A percentile compares a stretch with the other conserved stretches of the same genome.
Conservation (phyloP, 2,888 invertebrate species). For the Pachliopta kotzebuea region DNA sequence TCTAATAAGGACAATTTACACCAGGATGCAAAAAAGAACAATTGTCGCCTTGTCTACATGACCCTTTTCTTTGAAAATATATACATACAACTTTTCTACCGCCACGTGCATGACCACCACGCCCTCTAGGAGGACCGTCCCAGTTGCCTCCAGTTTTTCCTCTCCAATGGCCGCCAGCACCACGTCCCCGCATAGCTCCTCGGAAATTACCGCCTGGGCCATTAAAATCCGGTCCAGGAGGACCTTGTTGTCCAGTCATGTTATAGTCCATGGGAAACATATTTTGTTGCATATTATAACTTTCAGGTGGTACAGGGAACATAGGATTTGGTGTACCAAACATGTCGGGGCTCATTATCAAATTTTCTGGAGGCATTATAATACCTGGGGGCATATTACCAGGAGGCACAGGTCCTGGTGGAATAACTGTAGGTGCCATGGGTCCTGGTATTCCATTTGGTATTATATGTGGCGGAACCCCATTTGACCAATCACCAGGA, state of each 20-base stretch:
- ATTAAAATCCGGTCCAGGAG: slow-evolving; percentile 58
- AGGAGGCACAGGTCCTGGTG: slow-evolving; percentile 57
- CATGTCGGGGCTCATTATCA: slow-evolving; percentile 75
- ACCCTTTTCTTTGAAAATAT: slow-evolving; percentile 89
- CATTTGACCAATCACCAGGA: slow-evolving; percentile 65
- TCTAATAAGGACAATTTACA: slow-evolving; percentile 78
- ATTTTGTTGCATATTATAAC: slow-evolving; percentile 69
- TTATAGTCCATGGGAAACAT: slow-evolving; percentile 77
- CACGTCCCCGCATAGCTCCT: slow-evolving; percentile 80
- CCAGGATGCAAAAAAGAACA: slow-evolving; percentile 92
- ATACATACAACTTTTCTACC: slow-evolving; percentile 84
- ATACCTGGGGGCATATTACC: slow-evolving; percentile 59
- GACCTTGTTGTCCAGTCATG: slow-evolving; percentile 62
- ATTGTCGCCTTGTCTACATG: slow-evolving; percentile 89
- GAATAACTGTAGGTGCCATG: slow-evolving; percentile 52
- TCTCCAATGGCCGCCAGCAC: slow-evolving; percentile 72
- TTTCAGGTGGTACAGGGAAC: slow-evolving; percentile 62
- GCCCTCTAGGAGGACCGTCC: slow-evolving; percentile 69
- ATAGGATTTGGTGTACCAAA: slow-evolving; percentile 58
- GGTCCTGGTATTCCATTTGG: slow-evolving; percentile 59
- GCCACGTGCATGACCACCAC: slow-evolving; percentile 74
- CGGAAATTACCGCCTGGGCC: slow-evolving; percentile 72
- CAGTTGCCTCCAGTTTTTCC: slow-evolving; percentile 73
- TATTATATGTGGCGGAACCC: slow-evolving; percentile 61
- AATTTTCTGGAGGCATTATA: slow-evolving; percentile 71